Base-by-base conservation (phyloP, 2,113 vertebrate genomes). In the Sapajus apella region DNA sequence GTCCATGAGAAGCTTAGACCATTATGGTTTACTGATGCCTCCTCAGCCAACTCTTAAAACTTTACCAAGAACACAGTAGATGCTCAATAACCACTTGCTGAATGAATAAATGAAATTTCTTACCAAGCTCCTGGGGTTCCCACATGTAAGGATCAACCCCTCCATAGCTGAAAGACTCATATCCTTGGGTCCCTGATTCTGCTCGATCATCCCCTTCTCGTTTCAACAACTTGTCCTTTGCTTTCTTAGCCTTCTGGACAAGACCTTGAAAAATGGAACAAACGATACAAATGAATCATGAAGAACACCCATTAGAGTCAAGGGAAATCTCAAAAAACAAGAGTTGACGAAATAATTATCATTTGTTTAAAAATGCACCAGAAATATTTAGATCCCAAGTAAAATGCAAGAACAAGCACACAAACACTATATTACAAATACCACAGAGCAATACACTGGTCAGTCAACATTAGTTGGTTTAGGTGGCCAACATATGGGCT, bases 71-170 rank as follows among this genome's bases (percentile, higher is more conserved):
- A 73, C 35, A 82, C 1, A 47, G 23, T 0, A 91, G 58, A 20
- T 52, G 50, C 8, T 43, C 47, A 47, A 61, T 45, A 70, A 76
- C 30, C 58, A 93, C 18, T 27, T 94, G 45, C 43, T 55, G 20
- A 95, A 75, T 43, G 40, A 79, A 72, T 6, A 12, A 83, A 94
- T 0, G n/a, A 61, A 50, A 43, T 37, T 75, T 93, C 99, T 98
- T 98, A 99, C 99, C 99, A 75, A 99, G 98, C 97, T 99, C 99
- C 98, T 99, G 99, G 61, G 99, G 99, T 96, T 99, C 99, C 99
- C 99, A 99, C 99, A 99, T 99, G 94, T 99, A 99, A 0, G 99
- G 99, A 97, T 99, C 99, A 21, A 99, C 99, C 85, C 99, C 99
- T 30, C 99, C 99, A 87, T 99, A 99, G 98, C 99, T 99, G 98